Base-by-base conservation (phyloP, 2,113 vertebrate genomes). In the Xiphophorus maculatus region DNA sequence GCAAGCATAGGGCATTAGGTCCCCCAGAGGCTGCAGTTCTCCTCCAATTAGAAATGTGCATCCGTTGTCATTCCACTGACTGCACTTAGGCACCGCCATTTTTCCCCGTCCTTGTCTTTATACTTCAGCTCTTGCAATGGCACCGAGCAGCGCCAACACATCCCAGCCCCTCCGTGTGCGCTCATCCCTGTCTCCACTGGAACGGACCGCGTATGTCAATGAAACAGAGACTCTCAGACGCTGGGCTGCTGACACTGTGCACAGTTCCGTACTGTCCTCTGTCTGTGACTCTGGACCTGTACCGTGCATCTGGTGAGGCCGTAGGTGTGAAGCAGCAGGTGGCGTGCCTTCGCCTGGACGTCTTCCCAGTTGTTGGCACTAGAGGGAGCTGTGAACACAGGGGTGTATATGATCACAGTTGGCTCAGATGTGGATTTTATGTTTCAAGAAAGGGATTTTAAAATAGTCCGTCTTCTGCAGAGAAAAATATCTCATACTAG, bases 361-460 rank as follows among this genome's bases (percentile, higher is more conserved):
- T 98, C 97, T 66, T 99, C 97, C 98, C 98, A 99, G 74, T 94
- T 96, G 37, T 92, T 91, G 63, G 93, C 94, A 81, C 95, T 96
- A 87, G 96, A 95, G 74, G 97, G 96, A 88, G 91, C 98, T 99
- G 91, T 35, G 91, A 87, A 88, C 74, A 88, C 11, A 89, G 13
- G 81, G 14, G 77, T 11, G 64, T 1, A 64, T 22, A 37, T 70
- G 5, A 71, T 60, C 12, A 60, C 28, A 22, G 25, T 22, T n/a
- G 3, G 51, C 51, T n/a, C 22, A 6, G 44, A 17, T 5, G 44
- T 48, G 44, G 44, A 48, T 48, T 48, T 48, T 5, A 15, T 6
- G 44, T 48, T 48, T 48, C 4, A 4, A 48, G 17, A 48, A 35
- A 4, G 44, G 19, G 4, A 48, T 48, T 48, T 15, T 15, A 48